Conservation (phyloP, 2,113 vertebrate species). For the Xyrauchen texanus region DNA sequence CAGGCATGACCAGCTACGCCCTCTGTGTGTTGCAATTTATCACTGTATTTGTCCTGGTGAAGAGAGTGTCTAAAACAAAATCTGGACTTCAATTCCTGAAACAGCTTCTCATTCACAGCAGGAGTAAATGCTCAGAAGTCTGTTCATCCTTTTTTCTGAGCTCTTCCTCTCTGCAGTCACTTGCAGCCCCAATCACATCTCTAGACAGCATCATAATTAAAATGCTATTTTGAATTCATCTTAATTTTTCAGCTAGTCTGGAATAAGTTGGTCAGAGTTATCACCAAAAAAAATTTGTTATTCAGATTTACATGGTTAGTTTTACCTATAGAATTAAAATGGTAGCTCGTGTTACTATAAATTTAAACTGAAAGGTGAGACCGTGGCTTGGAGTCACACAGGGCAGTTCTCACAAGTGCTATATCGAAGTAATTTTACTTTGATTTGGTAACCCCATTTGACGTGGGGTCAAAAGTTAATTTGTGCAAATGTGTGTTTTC, state of each 20-base stretch:
- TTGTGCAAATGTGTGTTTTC: too few species aligned
- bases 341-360: background rate
- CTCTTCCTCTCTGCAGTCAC: background rate
- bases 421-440: too few species aligned
- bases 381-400: too few species aligned
- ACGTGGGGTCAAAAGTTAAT: too few species aligned
- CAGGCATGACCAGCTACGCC: background rate
- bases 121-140: conserved; percentile 19
- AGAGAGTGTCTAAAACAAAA: conserved; percentile 37
- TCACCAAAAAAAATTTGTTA: background rate
- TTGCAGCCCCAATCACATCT: background rate
- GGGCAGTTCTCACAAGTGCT: too few species aligned
- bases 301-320: background rate
- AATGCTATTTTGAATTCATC: conserved; percentile 1
- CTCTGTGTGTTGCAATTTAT: background rate
- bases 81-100: conserved; percentile 44
- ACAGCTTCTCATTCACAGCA: conserved; percentile 38
- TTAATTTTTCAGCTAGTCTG: background rate
- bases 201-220: background rate
- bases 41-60: background rate
- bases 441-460: too few species aligned
- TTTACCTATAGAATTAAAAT: background rate
- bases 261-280: background rate
- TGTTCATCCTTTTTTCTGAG: conserved; percentile 1
- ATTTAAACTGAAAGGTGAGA: too few species aligned